These are phyloP conservation scores for Ectropis crepuscularia DNA, from an alignment of 2,888 invertebrate species.

Conservation along the genomic window DNA sequence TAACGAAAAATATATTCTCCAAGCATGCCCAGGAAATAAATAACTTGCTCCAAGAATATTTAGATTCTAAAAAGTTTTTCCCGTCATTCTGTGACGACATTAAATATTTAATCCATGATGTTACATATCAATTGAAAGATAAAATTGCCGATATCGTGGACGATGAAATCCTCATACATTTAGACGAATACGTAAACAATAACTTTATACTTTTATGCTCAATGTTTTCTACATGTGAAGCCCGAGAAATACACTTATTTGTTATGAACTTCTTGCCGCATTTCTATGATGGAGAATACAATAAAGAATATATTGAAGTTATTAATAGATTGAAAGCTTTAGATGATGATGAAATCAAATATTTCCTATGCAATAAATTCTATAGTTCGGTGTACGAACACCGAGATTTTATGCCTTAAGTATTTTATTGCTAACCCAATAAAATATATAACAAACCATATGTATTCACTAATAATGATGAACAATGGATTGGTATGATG, in stretches of 20 bases:
- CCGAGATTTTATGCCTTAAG: conserved; percentile 7
- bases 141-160: conserved; percentile 1
- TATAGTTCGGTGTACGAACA: conserved; percentile 6
- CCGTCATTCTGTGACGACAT: too few relatives aligned
- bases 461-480: too few relatives aligned
- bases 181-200: not conserved
- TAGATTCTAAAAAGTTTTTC: too few relatives aligned
- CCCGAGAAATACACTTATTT: conserved; percentile 45
- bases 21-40: not conserved
- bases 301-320: conserved; percentile 31
- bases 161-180: not conserved
- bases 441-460: too few relatives aligned
- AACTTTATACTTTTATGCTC: not conserved
- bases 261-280: conserved; percentile 47
- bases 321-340: conserved; percentile 43
- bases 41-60: not conserved
- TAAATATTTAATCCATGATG: too few relatives aligned
- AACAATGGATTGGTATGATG: too few relatives aligned
- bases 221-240: conserved; percentile 29
- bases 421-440: too few relatives aligned
- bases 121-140: too few relatives aligned
- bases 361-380: conserved; percentile 46
- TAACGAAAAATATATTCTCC: not conserved
- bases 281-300: conserved; percentile 15
- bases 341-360: conserved; percentile 46